Base-by-base conservation (phyloP, 2,888 invertebrate species). In the Pyrrhia umbra region DNA sequence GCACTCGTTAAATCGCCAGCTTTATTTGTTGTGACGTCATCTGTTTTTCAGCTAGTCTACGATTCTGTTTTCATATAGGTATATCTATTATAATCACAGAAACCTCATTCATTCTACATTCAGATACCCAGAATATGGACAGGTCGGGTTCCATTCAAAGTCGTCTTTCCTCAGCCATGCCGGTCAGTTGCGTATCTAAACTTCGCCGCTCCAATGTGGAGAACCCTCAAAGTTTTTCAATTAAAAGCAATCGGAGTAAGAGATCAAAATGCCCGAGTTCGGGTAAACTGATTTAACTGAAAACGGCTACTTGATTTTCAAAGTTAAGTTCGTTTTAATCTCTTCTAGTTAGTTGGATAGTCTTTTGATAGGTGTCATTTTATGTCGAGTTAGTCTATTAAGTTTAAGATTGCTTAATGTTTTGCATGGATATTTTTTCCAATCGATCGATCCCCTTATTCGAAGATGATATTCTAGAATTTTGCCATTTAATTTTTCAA, bases 201-300 rank as follows among this genome's bases (percentile, higher is more conserved):
- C 66, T 75, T 61, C 34, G 57, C 63, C 66, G 76, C 73, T 57
- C 30, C 66, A 57, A 30, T 42, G 63, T 63, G 49, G 46, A 72
- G 59, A 75, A 76, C 78, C 75, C 79, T 74, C 56, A 25, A 88
- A 88, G 81, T 87, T 89, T 89, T 87, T 88, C 84, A 88, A 89
- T 89, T 88, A 88, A 79, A 75, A 78, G 62, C 77, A 64, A 77
- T 80, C 73, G 70, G 65, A 74, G 67, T 79, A 71, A 76, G 72
- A 82, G 83, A 84, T 82, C 79, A 79, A 82, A 83, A 80, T 75
- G 76, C 56, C 59, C 56, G 65, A 52, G 51, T 79, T 78, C 69
- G 47, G 65, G 62, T 68, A 59, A 80, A 76, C 69, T 70, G 77
- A 71, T 77, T 81, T 74, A 23, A 45, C 59, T 68, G 51, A 68